These are phyloP conservation scores for Styela plicata DNA, from an alignment of 23 tunicate species.

Conservation along the genomic window DNA sequence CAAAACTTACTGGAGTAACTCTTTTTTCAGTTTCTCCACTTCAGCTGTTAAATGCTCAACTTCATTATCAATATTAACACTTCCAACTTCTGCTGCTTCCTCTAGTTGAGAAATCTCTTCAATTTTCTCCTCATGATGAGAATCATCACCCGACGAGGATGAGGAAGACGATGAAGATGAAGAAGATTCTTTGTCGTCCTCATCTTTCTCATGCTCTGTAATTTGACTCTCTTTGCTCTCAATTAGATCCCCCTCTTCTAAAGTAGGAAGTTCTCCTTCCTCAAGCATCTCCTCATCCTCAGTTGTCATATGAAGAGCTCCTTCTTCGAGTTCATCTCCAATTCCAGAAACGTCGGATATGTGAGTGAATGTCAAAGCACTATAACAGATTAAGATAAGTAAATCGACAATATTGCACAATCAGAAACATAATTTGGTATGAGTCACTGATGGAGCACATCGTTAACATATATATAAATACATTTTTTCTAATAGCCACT, in stretches of 20 bases:
- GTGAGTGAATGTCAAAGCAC: constrained; percentile 75
- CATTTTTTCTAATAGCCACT: too few relatives aligned
- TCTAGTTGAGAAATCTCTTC: neutral
- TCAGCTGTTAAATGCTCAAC: neutral
- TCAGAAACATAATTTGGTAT: neutral
- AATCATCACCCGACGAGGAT: constrained; percentile 12
- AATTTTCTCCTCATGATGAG: neutral
- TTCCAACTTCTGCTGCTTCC: neutral
- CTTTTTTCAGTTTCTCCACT: neutral
- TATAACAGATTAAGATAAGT: constrained; percentile 18
- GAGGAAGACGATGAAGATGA: constrained; percentile 29
- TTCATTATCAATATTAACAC: constrained; percentile 7
- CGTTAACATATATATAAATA: neutral
- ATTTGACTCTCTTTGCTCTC: constrained; percentile 6
- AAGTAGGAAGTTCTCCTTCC: constrained; percentile 30
- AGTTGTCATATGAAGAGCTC: constrained; percentile 14
- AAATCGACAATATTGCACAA: too few relatives aligned
- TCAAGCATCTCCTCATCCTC: constrained; percentile 34
- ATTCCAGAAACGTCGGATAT: constrained; percentile 78
- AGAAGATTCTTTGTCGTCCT: neutral
- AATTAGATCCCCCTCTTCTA: constrained; percentile 29
- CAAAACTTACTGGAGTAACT: constrained; percentile 1
- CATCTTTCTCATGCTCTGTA: neutral
- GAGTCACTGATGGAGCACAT: neutral
- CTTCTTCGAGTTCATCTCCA: constrained; percentile 53